Conservation (phyloP, 1,140 invertebrate species). For the Neuroterus valhalla region DNA sequence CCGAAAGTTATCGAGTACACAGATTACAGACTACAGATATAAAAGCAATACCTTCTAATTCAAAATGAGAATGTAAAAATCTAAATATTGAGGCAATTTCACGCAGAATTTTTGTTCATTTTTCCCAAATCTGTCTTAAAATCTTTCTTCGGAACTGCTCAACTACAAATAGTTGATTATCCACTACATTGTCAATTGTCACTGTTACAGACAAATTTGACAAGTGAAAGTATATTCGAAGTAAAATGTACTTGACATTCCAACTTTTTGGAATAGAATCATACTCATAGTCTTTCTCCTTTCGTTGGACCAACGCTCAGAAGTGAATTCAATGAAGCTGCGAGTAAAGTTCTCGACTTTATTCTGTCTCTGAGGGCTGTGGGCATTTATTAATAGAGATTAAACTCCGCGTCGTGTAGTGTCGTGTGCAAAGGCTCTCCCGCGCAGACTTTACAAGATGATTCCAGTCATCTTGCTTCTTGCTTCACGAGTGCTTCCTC, state of each 20-base stretch:
- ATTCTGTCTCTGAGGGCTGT: slow-evolving; percentile 48
- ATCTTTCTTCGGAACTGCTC: too few relatives aligned
- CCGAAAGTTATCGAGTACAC: too few relatives aligned
- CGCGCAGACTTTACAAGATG: slow-evolving; percentile 51
- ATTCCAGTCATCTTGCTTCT: slow-evolving; percentile 1
- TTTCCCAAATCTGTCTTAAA: too few relatives aligned
- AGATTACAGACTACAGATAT: too few relatives aligned
- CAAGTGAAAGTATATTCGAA: too few relatives aligned
- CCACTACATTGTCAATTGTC: too few relatives aligned
- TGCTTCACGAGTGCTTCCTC: background rate
- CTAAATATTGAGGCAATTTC: too few relatives aligned
- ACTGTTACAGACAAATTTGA: too few relatives aligned
- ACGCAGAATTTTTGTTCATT: too few relatives aligned
- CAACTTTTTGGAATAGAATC: background rate
- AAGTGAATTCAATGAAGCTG: background rate
- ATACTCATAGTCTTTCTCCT: background rate
- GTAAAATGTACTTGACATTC: background rate
- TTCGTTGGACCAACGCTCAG: background rate
- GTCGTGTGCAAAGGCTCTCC: slow-evolving; percentile 72
- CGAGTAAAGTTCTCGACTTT: slow-evolving; percentile 35
- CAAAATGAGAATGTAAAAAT: too few relatives aligned
- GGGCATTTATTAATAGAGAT: slow-evolving; percentile 75
- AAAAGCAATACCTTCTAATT: too few relatives aligned
- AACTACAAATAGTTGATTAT: too few relatives aligned
- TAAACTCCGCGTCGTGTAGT: slow-evolving; percentile 72